A percentile compares a stretch with the other conserved stretches of the same genome.
Evolutionary conservation across 2,888 invertebrate genomes (phyloP).

Genomic region (Griposia aprilina): DNA sequence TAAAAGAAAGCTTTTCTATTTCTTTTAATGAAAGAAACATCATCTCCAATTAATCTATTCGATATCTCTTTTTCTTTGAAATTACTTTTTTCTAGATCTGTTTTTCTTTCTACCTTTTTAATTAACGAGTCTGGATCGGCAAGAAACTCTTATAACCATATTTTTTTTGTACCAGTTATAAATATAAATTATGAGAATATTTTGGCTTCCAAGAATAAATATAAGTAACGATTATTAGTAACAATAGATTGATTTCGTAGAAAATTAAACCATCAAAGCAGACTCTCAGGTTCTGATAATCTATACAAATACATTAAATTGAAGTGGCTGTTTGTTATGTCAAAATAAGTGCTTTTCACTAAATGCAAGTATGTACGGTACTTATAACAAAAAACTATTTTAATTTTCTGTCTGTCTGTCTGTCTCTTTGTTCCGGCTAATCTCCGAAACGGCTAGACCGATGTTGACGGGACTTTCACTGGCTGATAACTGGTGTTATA

Average conservation of each 20-base stretch:
- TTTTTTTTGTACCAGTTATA: slow-evolving; percentile 1
- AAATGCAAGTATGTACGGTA: too few relatives aligned
- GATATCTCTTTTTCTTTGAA: slow-evolving; percentile 33
- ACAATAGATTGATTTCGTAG: background rate
- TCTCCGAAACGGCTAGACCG: too few relatives aligned
- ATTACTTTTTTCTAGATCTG: slow-evolving; percentile 27
- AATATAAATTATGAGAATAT: slow-evolving; percentile 7
- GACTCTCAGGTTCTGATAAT: background rate
- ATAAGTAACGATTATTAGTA: background rate
- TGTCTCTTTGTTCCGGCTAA: too few relatives aligned
- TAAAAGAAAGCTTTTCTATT: slow-evolving; percentile 3
- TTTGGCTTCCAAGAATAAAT: slow-evolving; percentile 27
- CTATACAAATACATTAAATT: too few relatives aligned
- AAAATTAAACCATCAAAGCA: background rate
- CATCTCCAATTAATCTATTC: slow-evolving; percentile 27
- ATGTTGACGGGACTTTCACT: too few relatives aligned
- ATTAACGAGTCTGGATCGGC: slow-evolving; percentile 28
- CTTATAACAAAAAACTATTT: too few relatives aligned
- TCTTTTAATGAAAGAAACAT: slow-evolving; percentile 16
- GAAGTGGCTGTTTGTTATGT: too few relatives aligned
- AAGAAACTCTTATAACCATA: slow-evolving; percentile 2
- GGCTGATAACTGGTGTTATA: too few relatives aligned
- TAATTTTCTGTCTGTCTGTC: too few relatives aligned
- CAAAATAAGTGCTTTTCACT: too few relatives aligned
- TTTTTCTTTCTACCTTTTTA: slow-evolving; percentile 33